Evolutionary conservation across 1,140 invertebrate species (phyloP).

Genomic region (Zophobas atratus): DNA sequence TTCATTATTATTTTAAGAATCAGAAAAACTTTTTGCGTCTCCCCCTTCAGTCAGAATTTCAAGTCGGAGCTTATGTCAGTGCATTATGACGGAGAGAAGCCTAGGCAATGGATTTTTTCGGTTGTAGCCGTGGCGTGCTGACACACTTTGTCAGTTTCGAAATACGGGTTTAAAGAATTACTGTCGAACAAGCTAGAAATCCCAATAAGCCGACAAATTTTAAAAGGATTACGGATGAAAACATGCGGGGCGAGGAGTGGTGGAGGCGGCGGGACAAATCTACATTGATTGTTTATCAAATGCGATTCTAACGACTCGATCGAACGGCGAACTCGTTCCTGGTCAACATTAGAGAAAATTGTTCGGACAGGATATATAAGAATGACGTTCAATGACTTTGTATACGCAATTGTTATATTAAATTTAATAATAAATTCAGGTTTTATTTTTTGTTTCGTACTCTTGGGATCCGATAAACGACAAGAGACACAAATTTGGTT

Average conservation of each 20-base stretch:
- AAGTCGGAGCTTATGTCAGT: background rate
- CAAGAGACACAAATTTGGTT: too few species aligned
- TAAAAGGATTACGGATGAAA: background rate
- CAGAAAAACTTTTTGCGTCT: too few species aligned
- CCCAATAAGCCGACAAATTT: slow-evolving; percentile 13
- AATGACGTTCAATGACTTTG: too few species aligned
- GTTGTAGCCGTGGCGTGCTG: background rate
- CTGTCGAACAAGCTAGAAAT: slow-evolving; percentile 5
- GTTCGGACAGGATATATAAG: too few species aligned
- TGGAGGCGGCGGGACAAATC: slow-evolving; percentile 8
- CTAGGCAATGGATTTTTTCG: background rate
- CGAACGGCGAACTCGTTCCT: background rate
- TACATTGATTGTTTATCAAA: slow-evolving; percentile 5
- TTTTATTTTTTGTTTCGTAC: too few species aligned
- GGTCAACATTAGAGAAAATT: background rate
- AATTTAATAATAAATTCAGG: too few species aligned
- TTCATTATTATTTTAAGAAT: too few species aligned
- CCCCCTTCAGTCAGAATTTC: too few species aligned
- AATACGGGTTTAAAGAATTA: slow-evolving; percentile 7
- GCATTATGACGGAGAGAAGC: background rate
- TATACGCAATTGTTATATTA: too few species aligned
- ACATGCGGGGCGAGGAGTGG: background rate
- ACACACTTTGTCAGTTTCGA: background rate
- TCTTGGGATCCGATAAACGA: too few species aligned
- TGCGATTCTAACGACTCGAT: background rate